These are phyloP conservation scores for Xyliphius kryptos DNA, from an alignment of 2,113 vertebrate species.

Conservation along the genomic window DNA sequence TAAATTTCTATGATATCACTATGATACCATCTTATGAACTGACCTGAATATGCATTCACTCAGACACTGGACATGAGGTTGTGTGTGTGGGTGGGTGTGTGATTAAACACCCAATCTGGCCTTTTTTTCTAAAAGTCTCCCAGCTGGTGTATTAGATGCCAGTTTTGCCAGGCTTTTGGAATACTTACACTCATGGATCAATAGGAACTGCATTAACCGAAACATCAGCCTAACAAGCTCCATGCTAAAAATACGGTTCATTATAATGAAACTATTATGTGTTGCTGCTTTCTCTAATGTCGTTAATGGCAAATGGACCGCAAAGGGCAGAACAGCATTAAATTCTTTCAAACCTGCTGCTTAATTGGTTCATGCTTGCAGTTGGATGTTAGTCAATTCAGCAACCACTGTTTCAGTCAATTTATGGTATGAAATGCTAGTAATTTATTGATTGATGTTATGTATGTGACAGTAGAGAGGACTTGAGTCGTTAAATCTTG, in stretches of 20 bases:
- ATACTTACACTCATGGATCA: slow-evolving; percentile 29
- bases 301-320: slow-evolving; percentile 24
- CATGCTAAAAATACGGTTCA: slow-evolving; percentile 3
- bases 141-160: slow-evolving; percentile 28
- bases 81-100: too few relatives aligned
- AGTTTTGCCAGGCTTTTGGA: slow-evolving; percentile 18
- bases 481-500: too few relatives aligned
- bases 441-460: too few relatives aligned
- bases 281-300: slow-evolving; percentile 31
- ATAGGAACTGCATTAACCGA: slow-evolving; percentile 27
- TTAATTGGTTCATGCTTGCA: slow-evolving; percentile 38
- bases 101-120: background rate
- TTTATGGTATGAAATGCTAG: slow-evolving; percentile 14
- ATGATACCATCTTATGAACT: too few relatives aligned
- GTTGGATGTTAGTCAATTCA: slow-evolving; percentile 23
- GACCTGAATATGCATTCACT: background rate
- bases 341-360: slow-evolving; percentile 30
- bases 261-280: slow-evolving; percentile 29
- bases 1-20: too few relatives aligned
- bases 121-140: slow-evolving; percentile 21
- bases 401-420: slow-evolving; percentile 19
- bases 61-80: background rate
- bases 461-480: too few relatives aligned
- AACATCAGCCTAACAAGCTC: slow-evolving; percentile 26
- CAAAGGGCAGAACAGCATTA: slow-evolving; percentile 18